Evolutionary conservation across 2,797 vertebrate species (phyloP), one percentile per base, ranked within the genome.

Genomic region (Borostomias antarcticus): DNA sequence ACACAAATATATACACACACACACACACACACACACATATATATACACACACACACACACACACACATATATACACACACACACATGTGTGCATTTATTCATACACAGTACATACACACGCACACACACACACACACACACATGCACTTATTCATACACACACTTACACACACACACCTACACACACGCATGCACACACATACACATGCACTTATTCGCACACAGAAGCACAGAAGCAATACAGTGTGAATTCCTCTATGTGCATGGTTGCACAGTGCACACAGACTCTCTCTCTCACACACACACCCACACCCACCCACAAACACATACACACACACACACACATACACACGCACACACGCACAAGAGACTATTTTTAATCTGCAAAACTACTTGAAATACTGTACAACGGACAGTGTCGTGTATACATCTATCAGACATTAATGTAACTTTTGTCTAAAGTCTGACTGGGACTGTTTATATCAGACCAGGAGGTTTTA

Each of bases 391-490:
- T 59, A 75, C 77, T 79, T 78, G 77, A 81, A 73, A 75, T 76
- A 75, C 73, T 63, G 66, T 77, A 66, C 62, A 75, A 76, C 64
- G 28, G 17, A 15, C 50, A 17, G 51, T 30, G 23, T 26, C 5
- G 51, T 29, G 50, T 0, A 35, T 64, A 75, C 66, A 26, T 21
- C 28, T 29, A n/a, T 37, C 13, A 37, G 35, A 33, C 58, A 62
- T 11, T 74, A 73, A 79, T 72, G 70, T 74, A 73, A 71, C 71
- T 48, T 76, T 62, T 60, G 63, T 76, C 76, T 68, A 58, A 1
- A 61, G 74, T 79, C 75, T 74, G 2, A 48, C n/a, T n/a, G 63
- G 66, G 8, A 0, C 5, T 84, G 85, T 85, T 89, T 83, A 85
- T 71, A 21, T 78, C 64, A 6, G 65, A 68, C 73, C 50, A 1